These are phyloP conservation scores for Xiphophorus maculatus DNA, from an alignment of 2,113 vertebrate species.

Conservation along the genomic window DNA sequence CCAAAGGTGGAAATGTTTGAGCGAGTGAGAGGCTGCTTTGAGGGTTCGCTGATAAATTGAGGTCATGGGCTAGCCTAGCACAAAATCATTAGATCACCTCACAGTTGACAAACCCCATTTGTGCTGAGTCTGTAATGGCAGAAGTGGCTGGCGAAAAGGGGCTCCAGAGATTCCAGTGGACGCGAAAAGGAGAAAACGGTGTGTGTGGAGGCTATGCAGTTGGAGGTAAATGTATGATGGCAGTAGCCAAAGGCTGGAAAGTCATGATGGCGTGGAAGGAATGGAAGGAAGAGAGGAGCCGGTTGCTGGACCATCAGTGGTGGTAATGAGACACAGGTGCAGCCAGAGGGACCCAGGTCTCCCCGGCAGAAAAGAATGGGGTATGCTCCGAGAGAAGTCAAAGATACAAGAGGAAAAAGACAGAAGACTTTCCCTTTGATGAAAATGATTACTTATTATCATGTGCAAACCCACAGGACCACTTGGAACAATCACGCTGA, in stretches of 20 bases:
- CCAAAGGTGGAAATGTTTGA: slow-evolving; percentile 1
- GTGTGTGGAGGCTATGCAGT: slow-evolving; percentile 34
- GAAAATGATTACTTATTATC: slow-evolving; percentile 63
- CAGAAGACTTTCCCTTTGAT: slow-evolving; percentile 52
- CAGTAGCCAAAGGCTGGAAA: slow-evolving; percentile 66
- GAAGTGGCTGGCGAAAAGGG: slow-evolving; percentile 28
- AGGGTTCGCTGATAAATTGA: slow-evolving; percentile 45
- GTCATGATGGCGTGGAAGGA: slow-evolving; percentile 43
- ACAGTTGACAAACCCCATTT: slow-evolving; percentile 41
- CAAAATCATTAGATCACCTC: slow-evolving; percentile 52
- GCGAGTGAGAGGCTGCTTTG: slow-evolving; percentile 14
- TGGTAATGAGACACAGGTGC: slow-evolving; percentile 74
- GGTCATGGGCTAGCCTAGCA: slow-evolving; percentile 27
- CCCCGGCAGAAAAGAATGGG: slow-evolving; percentile 25
- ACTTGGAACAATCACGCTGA: slow-evolving; percentile 54
- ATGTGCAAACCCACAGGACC: slow-evolving; percentile 39
- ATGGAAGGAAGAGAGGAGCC: slow-evolving; percentile 40
- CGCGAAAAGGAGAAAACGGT: slow-evolving; percentile 27
- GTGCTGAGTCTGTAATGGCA: slow-evolving; percentile 42
- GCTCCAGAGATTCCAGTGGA: slow-evolving; percentile 38
- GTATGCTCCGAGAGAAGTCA: slow-evolving; percentile 32
- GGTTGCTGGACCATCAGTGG: slow-evolving; percentile 65
- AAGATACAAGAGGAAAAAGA: slow-evolving; percentile 25
- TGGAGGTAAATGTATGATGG: slow-evolving; percentile 72
- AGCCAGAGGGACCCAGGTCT: slow-evolving; percentile 44